Percentiles rank a stretch among this genome's conserved stretches.
These are phyloP conservation scores for Aspidapion aeneum DNA, from an alignment of 2,888 invertebrate genomes.

Conservation along the genomic window DNA sequence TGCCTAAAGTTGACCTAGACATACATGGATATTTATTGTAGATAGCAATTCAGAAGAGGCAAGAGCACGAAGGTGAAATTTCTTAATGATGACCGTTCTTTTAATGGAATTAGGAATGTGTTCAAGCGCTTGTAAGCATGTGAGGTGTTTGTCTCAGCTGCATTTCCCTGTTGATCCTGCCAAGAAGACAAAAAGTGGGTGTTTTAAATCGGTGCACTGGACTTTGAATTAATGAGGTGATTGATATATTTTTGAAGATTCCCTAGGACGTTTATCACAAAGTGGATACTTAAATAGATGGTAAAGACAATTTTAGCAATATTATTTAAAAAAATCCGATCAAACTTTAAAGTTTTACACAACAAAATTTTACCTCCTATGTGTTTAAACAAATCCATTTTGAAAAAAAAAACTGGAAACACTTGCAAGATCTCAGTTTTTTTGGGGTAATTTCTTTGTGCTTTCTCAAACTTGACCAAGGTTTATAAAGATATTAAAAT, in stretches of 20 bases:
- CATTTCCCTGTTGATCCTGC: background rate
- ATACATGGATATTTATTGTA: background rate
- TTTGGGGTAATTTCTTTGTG: background rate
- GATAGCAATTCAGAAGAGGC: background rate
- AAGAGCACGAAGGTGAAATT: background rate
- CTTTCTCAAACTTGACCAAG: background rate
- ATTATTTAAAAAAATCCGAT: no score
- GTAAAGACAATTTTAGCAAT: no score
- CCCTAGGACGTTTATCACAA: no score
- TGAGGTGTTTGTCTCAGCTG: background rate
- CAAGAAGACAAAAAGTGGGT: background rate
- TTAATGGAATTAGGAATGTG: no score
- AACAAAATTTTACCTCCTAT: no score
- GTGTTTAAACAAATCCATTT: no score
- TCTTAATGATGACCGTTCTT: no score
- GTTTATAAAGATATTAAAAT: background rate
- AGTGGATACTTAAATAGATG: no score
- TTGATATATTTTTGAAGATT: no score
- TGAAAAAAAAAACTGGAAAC: slow-evolving; percentile 16
- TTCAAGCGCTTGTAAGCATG: no score
- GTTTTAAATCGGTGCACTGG: background rate
- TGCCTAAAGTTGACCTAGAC: background rate
- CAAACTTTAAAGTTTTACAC: no score
- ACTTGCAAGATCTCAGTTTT: background rate
- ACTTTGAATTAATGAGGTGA: background rate